A percentile compares a stretch with the other conserved stretches of the same genome.
phyloP scores from a whole-genome alignment of 2,888 invertebrate genomes.

The Drosophila prolongata region DNA sequence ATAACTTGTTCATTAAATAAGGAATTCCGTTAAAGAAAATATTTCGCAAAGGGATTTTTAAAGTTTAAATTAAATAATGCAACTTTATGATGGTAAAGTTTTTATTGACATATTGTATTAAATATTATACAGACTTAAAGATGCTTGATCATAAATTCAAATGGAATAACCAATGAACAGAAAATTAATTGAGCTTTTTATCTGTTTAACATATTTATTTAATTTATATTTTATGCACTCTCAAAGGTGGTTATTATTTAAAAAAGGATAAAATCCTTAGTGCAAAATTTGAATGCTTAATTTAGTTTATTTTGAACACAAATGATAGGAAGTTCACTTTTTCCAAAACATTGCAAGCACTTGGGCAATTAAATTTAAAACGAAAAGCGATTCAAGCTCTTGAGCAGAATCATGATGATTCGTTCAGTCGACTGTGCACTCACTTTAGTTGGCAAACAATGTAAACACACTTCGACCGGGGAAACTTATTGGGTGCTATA shows the following conservation, averaged over 20 bases:
- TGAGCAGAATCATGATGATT: conserved; percentile 23
- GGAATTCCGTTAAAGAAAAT: too few species aligned
- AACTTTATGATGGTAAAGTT: too few species aligned
- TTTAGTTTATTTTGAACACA: background rate
- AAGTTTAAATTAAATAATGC: too few species aligned
- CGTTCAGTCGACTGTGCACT: conserved; percentile 24
- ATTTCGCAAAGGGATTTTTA: too few species aligned
- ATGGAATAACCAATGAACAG: background rate
- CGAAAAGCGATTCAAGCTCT: conserved; percentile 8
- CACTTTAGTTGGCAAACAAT: conserved; percentile 53
- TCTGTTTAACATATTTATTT: background rate
- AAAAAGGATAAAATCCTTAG: background rate
- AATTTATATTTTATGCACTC: conserved; percentile 2
- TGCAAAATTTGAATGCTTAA: background rate
- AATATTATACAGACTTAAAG: background rate
- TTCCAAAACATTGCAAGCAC: conserved; percentile 11
- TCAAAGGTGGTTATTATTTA: background rate
- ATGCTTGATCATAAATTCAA: background rate
- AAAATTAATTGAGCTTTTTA: background rate
- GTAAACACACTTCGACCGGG: conserved; percentile 45
- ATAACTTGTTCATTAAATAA: too few species aligned
- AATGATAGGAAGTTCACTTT: background rate
- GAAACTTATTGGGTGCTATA: conserved; percentile 1
- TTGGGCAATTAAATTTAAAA: conserved; percentile 13
- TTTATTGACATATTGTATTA: background rate